These are phyloP conservation scores for Dusona sp. DNA, from an alignment of 2,888 invertebrate species.

Conservation along the genomic window DNA sequence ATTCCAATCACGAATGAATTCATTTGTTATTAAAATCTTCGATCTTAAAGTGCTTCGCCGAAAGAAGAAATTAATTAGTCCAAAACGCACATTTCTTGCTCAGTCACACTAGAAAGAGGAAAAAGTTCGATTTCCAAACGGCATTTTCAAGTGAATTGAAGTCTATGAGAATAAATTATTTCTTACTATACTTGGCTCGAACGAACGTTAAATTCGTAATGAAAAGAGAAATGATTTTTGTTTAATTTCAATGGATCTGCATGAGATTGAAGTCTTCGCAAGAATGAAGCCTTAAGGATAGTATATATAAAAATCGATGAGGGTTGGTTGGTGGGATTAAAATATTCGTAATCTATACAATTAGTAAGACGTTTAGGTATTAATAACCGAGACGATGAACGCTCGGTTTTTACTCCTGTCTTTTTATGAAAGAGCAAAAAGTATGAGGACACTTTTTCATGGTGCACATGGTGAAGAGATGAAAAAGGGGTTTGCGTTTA, in stretches of 20 bases:
- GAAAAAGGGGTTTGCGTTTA: slow-evolving; percentile 7
- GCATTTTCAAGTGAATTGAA: background rate
- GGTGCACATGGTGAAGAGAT: slow-evolving; percentile 29
- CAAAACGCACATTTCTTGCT: background rate
- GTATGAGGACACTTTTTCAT: slow-evolving; percentile 51
- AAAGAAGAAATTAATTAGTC: background rate
- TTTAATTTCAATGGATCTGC: background rate
- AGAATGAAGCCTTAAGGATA: slow-evolving; percentile 50
- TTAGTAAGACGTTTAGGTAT: slow-evolving; percentile 73
- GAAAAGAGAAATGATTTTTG: background rate
- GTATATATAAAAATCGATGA: slow-evolving; percentile 63
- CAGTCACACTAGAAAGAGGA: background rate
- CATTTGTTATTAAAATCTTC: background rate
- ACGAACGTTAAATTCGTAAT: background rate
- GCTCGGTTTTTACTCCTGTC: slow-evolving; percentile 45
- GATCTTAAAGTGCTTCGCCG: background rate
- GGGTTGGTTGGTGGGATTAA: slow-evolving; percentile 61
- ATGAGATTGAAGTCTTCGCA: background rate
- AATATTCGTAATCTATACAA: slow-evolving; percentile 73
- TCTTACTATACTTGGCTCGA: background rate
- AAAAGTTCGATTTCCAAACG: background rate
- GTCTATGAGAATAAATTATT: background rate
- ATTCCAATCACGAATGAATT: background rate
- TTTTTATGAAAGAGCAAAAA: slow-evolving; percentile 30
- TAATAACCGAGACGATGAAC: slow-evolving; percentile 63